A percentile compares a stretch with the other conserved stretches of the same genome.
These are phyloP conservation scores for Enteromius argenteus DNA, from an alignment of 2,797 vertebrate genomes.

Conservation along the genomic window DNA sequence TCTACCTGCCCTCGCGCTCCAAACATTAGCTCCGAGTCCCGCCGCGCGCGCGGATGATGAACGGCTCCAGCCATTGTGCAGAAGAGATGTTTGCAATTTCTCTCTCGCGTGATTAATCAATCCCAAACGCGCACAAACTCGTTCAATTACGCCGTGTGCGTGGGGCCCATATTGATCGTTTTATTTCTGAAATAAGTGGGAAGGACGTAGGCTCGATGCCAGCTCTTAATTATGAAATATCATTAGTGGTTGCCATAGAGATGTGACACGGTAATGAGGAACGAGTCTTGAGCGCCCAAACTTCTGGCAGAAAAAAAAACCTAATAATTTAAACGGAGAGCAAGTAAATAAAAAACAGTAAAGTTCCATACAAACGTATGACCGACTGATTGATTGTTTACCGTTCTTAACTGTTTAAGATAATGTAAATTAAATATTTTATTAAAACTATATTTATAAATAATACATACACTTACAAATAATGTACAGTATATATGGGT, in stretches of 20 bases:
- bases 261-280: slow-evolving; percentile 43
- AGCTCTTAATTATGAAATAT: slow-evolving; percentile 47
- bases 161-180: slow-evolving; percentile 36
- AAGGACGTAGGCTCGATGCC: slow-evolving; percentile 35
- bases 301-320: slow-evolving; percentile 16
- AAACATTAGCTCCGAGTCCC: background rate
- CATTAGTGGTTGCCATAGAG: slow-evolving; percentile 20
- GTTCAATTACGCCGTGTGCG: slow-evolving; percentile 7
- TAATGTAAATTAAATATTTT: too few species aligned
- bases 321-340: slow-evolving; percentile 23
- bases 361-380: too few species aligned
- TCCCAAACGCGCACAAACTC: slow-evolving; percentile 17
- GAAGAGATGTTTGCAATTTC: slow-evolving; percentile 42
- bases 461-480: too few species aligned
- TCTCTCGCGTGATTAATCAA: slow-evolving; percentile 38
- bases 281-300: slow-evolving; percentile 6
- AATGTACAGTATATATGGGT: too few species aligned
- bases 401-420: too few species aligned
- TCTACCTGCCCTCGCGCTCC: slow-evolving; percentile 16
- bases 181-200: slow-evolving; percentile 44
- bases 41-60: background rate
- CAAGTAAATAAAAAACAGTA: background rate
- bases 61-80: slow-evolving; percentile 5
- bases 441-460: too few species aligned
- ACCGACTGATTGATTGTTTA: too few species aligned